Conservation (phyloP, 2,113 vertebrate species). For the Microcebus lehilahytsara region DNA sequence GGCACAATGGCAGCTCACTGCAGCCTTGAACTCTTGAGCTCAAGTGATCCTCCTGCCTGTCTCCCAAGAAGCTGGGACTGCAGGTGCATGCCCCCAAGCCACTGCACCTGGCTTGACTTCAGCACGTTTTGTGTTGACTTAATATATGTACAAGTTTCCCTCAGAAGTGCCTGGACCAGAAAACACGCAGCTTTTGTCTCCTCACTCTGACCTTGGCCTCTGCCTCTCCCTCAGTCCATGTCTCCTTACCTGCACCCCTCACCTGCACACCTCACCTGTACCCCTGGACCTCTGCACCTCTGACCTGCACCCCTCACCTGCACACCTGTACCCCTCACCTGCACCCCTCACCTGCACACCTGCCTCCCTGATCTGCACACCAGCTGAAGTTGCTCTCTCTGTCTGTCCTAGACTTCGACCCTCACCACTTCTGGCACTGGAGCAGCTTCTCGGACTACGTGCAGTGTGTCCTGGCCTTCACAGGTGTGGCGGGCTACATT, state of each 20-base stretch:
- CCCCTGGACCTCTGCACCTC: no score
- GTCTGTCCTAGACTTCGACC: conserved; percentile 91
- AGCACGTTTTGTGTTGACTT: neutral
- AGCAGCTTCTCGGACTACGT: conserved; percentile 95
- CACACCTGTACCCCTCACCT: no score
- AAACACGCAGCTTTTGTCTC: rapidly evolving
- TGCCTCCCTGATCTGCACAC: neutral
- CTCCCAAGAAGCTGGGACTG: neutral
- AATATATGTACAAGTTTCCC: neutral
- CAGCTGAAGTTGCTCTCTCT: neutral
- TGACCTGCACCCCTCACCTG: no score
- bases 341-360: no score
- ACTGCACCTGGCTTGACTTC: neutral
- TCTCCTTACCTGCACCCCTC: neutral
- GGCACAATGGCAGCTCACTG: no score
- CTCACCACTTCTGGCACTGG: conserved; percentile 96
- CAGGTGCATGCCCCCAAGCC: neutral
- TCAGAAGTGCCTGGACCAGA: neutral
- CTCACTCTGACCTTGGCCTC: no score
- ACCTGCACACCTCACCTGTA: neutral
- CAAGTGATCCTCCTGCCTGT: neutral
- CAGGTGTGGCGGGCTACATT: conserved; percentile 89
- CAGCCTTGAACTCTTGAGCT: neutral
- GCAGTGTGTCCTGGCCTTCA: conserved; percentile 95
- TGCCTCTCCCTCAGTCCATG: no score